Evolutionary conservation across 2,888 invertebrate species (phyloP).

Genomic region (Sabatieria punctata): DNA sequence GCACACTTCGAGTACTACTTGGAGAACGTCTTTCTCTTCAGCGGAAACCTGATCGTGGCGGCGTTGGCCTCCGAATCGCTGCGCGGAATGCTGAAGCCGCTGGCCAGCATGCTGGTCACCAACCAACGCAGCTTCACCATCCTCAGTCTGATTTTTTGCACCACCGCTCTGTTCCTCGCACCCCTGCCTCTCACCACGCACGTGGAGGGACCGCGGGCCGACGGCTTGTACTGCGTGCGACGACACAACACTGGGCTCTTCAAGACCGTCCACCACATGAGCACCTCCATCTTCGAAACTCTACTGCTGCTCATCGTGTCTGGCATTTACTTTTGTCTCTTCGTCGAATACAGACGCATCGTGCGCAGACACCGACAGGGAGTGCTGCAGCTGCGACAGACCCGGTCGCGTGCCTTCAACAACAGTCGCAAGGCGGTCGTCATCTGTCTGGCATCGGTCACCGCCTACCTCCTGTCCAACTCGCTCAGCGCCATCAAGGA

Average conservation of each 20-base stretch:
- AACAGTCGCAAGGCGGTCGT: constrained; percentile 3
- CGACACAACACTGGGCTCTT: not conserved
- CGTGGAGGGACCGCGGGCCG: not conserved
- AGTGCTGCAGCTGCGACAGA: not conserved
- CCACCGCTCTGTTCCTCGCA: not conserved
- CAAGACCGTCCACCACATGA: not conserved
- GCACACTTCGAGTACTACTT: constrained; percentile 9
- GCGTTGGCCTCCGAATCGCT: constrained; percentile 4
- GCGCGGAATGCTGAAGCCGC: constrained; percentile 6
- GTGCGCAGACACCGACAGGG: not conserved
- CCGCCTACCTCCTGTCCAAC: constrained; percentile 9
- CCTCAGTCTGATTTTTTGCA: constrained; percentile 1
- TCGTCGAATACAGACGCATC: constrained; percentile 1
- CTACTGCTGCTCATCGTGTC: constrained; percentile 1
- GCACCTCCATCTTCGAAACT: constrained; percentile 3
- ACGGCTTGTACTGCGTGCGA: not conserved
- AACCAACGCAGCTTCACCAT: not conserved
- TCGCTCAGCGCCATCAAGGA: constrained; percentile 4
- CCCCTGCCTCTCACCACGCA: not conserved
- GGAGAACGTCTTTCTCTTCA: constrained; percentile 4
- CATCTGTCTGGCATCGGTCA: constrained; percentile 8
- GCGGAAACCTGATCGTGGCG: constrained; percentile 7
- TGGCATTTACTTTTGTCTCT: constrained; percentile 1
- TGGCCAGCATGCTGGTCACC: not conserved
- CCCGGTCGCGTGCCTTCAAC: not conserved